Conservation (phyloP, 2,113 vertebrate species). For the Pelvicachromis taeniatus region DNA sequence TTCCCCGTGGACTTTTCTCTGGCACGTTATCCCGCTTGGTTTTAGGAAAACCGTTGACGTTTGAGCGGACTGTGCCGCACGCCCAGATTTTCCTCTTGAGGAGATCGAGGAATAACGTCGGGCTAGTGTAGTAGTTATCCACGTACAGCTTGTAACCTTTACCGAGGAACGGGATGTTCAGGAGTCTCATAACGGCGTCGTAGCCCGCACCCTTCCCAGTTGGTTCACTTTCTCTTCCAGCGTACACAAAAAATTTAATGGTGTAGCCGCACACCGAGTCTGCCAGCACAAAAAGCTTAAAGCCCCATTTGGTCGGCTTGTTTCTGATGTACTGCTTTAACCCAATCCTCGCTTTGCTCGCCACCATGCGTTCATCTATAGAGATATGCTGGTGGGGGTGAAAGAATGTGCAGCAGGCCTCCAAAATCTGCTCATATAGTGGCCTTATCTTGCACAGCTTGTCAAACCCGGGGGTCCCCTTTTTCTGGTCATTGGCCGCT, state of each 20-base stretch:
- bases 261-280: slow-evolving; percentile 57
- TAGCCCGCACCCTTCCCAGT: slow-evolving; percentile 42
- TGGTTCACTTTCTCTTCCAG: slow-evolving; percentile 9
- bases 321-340: slow-evolving; percentile 50
- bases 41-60: slow-evolving; percentile 19
- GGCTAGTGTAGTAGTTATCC: slow-evolving; percentile 64
- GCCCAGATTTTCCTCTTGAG: slow-evolving; percentile 39
- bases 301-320: slow-evolving; percentile 57
- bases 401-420: slow-evolving; percentile 48
- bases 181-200: slow-evolving; percentile 46
- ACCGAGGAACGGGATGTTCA: slow-evolving; percentile 48
- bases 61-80: slow-evolving; percentile 41
- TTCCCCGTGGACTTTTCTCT: slow-evolving; percentile 20
- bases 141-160: slow-evolving; percentile 61
- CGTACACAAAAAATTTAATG: slow-evolving; percentile 59
- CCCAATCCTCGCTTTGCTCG: slow-evolving; percentile 36
- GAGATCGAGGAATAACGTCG: slow-evolving; percentile 37
- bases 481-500: slow-evolving; percentile 41
- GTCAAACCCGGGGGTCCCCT: slow-evolving; percentile 41
- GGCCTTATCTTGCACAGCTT: slow-evolving; percentile 54
- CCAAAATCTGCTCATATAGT: slow-evolving; percentile 49
- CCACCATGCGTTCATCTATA: slow-evolving; percentile 63
- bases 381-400: slow-evolving; percentile 55
- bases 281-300: slow-evolving; percentile 62
- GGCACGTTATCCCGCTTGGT: not conserved